A percentile compares a stretch with the other conserved stretches of the same genome.
Evolutionary conservation across 2,113 vertebrate genomes (phyloP).

Genomic region (Erpornis zantholeuca): DNA sequence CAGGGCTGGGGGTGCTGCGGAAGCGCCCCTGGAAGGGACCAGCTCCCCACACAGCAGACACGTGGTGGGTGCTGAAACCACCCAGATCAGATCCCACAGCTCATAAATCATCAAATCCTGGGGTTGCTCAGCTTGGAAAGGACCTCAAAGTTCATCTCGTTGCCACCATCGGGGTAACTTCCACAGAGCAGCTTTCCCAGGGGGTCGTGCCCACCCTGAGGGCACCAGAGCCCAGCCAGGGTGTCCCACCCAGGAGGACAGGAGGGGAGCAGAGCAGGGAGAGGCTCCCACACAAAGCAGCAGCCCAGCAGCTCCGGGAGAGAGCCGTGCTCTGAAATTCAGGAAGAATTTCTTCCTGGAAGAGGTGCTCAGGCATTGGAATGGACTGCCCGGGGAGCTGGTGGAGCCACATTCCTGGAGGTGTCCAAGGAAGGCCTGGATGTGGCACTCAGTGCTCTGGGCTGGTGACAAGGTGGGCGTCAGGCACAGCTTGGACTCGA

Average conservation of each 20-base stretch:
- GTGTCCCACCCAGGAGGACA: not conserved
- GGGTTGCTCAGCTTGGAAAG: not conserved
- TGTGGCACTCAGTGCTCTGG: not conserved
- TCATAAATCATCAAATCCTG: not conserved
- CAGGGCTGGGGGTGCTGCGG: not conserved
- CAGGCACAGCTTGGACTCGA: not conserved
- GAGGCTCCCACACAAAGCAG: not conserved
- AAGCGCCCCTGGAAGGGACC: accelerated
- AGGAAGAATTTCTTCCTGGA: not conserved
- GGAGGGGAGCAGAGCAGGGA: not conserved
- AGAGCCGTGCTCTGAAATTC: not conserved
- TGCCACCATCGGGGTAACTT: not conserved
- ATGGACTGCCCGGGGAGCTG: not conserved
- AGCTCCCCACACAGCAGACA: accelerated
- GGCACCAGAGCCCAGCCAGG: accelerated
- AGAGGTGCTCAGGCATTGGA: not conserved
- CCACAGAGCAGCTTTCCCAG: not conserved
- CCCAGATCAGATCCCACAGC: accelerated
- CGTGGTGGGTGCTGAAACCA: accelerated
- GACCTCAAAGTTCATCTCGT: not conserved
- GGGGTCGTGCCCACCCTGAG: not conserved
- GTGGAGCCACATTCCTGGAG: not conserved
- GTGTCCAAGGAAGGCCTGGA: not conserved
- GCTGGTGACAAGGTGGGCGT: not conserved
- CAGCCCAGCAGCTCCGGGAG: not conserved